Evolutionary conservation across 2,797 vertebrate genomes (phyloP).

Genomic region (Kryptopterus vitreolus): DNA sequence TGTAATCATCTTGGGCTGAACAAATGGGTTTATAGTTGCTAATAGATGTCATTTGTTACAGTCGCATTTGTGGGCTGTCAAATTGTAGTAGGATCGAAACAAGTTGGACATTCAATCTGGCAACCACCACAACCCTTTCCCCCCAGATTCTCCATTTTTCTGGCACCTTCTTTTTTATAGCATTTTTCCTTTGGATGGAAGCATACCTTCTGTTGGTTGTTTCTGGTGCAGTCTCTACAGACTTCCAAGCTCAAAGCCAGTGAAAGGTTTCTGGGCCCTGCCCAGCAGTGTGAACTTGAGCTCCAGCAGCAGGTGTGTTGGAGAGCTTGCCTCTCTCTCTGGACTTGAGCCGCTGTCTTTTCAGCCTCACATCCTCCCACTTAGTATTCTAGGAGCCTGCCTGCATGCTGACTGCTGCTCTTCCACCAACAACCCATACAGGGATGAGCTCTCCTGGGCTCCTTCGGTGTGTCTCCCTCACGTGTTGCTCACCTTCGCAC

Average conservation of each 20-base stretch:
- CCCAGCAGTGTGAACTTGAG: constrained; percentile 39
- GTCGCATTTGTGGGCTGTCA: not conserved
- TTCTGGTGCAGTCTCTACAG: constrained; percentile 10
- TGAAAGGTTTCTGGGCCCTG: constrained; percentile 27
- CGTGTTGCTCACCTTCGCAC: constrained; percentile 23
- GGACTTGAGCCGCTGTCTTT: constrained; percentile 32
- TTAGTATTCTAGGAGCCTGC: constrained; percentile 47
- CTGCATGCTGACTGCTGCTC: constrained; percentile 35
- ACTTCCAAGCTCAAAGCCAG: not conserved
- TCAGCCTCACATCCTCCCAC: constrained; percentile 39
- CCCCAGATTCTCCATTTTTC: not conserved
- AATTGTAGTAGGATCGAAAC: not conserved
- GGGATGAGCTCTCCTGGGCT: constrained; percentile 32
- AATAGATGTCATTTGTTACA: not conserved
- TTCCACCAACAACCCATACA: constrained; percentile 36
- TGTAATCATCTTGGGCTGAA: not conserved
- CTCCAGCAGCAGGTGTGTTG: constrained; percentile 48
- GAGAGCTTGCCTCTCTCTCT: constrained; percentile 35
- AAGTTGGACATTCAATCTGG: not conserved
- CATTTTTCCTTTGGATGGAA: not conserved
- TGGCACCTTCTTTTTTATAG: not conserved
- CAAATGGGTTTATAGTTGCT: not conserved
- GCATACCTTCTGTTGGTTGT: not conserved
- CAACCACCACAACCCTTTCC: not conserved
- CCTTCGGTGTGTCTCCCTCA: constrained; percentile 25